phyloP scores from a whole-genome alignment of 2,797 vertebrate species.

The Cryptoblepharus egeriae region DNA sequence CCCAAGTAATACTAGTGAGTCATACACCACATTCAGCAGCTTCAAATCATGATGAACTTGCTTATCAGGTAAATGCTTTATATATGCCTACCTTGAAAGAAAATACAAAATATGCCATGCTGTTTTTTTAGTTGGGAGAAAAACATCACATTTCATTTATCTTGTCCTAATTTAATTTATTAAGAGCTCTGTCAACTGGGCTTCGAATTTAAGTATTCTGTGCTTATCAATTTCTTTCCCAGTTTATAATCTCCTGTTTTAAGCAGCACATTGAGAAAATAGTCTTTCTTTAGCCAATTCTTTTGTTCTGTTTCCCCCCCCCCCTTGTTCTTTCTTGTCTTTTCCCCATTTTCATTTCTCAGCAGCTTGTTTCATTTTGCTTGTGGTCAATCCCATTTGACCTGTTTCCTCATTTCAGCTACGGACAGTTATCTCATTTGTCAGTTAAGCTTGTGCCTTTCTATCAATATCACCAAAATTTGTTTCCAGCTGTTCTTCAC shows the following conservation, averaged over 20 bases:
- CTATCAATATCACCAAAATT: background rate
- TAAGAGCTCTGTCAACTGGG: background rate
- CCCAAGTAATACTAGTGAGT: conserved; percentile 92
- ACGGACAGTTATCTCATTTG: background rate
- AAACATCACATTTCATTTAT: conserved; percentile 3
- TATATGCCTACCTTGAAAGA: conserved; percentile 7
- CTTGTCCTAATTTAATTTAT: conserved; percentile 1
- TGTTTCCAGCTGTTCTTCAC: background rate
- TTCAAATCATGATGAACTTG: conserved; percentile 79
- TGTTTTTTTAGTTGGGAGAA: background rate
- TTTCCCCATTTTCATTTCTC: background rate
- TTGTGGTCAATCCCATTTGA: background rate
- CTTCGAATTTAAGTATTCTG: background rate
- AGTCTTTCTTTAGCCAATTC: background rate
- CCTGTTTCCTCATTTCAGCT: background rate
- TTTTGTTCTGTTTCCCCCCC: background rate
- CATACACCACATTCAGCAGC: conserved; percentile 82
- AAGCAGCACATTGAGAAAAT: background rate
- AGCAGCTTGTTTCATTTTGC: background rate
- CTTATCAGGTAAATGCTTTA: conserved; percentile 80
- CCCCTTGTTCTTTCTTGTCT: background rate
- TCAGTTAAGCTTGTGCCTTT: background rate
- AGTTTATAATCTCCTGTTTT: background rate
- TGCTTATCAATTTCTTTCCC: background rate
- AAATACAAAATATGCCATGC: background rate